Base-by-base conservation (phyloP, 2,797 vertebrate genomes). In the Sebastes diaconus region DNA sequence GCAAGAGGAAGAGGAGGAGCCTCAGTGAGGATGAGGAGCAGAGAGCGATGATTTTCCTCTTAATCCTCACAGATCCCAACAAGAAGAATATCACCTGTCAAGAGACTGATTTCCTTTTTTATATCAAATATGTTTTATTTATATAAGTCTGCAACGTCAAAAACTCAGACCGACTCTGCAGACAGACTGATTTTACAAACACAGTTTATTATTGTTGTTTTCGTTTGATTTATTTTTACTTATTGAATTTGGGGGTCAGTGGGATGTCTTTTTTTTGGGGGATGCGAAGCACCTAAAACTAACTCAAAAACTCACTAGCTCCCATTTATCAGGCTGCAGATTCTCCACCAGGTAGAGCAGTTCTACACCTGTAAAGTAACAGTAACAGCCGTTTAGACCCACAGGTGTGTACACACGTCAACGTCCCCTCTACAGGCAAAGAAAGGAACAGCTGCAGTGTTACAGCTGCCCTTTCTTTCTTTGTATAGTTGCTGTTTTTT, bases 1-100 rank as follows among this genome's bases (percentile, higher is more conserved):
- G 65, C 70, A 14, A 13, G 79, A 77, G 66, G 65, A 86, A 54
- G 71, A 86, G 3, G 76, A 87, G 67, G 84, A 75, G 67, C 9
- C 27, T 57, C 36, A 1, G 18, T 18, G 78, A 84, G 3, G 85
- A 90, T 32, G 76, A 82, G 60, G 65, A 81, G 22, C 27, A 61
- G 54, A 70, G 55, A 68, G 22, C 8, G 25, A 83, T 5, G 39
- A 24, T 34, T 32, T 74, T 57, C 29, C 64, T 71, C 50, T 60
- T 65, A 58, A 27, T 52, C 20, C 63, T 74, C 58, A 64, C 32
- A 5, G 54, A 87, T 39, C 65, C 50, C 42, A 64, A 14, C 32
- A 6, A 30, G 66, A 52, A 61, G 52, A 63, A 6, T 8, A 32
- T 36, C 8, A 78, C 6, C 67, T 52, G 32, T 80, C 66, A 60